Conservation (phyloP, 2,888 invertebrate species). For the Parnassius glacialis region DNA sequence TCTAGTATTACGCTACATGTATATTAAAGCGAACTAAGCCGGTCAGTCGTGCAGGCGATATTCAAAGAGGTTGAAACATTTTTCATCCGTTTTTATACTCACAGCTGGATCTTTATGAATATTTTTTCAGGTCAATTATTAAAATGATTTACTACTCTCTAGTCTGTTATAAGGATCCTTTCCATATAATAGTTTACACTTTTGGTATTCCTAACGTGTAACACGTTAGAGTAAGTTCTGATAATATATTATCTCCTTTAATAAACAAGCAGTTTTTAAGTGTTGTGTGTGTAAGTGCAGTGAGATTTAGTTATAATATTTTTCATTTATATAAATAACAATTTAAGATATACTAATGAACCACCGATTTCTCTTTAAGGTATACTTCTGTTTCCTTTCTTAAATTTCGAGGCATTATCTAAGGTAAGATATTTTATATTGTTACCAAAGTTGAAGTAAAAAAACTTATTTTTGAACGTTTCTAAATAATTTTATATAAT, state of each 20-base stretch:
- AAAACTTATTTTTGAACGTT: conserved; percentile 14
- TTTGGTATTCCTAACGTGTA: conserved; percentile 1
- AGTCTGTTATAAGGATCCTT: conserved; percentile 43
- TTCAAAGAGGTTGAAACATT: conserved; percentile 57
- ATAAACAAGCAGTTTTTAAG: no score
- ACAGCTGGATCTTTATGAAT: conserved; percentile 73
- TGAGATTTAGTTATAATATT: no score
- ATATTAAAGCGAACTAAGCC: conserved; percentile 28
- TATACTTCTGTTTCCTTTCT: background rate
- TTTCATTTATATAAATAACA: no score
- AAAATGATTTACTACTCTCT: conserved; percentile 75
- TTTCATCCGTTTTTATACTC: conserved; percentile 72
- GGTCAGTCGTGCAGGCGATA: conserved; percentile 58
- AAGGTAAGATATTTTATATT: conserved; percentile 8
- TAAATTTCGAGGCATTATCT: background rate
- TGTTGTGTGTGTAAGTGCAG: no score
- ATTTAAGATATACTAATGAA: no score
- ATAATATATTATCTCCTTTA: no score
- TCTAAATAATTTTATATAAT: conserved; percentile 8
- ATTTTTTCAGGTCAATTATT: conserved; percentile 78
- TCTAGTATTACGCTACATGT: conserved; percentile 35
- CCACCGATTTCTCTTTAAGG: background rate
- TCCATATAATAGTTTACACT: conserved; percentile 10
- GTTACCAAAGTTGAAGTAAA: background rate
- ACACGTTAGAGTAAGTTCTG: background rate